Evolutionary conservation across 1,140 invertebrate genomes (phyloP).

Genomic region (Drosophila arizonae): DNA sequence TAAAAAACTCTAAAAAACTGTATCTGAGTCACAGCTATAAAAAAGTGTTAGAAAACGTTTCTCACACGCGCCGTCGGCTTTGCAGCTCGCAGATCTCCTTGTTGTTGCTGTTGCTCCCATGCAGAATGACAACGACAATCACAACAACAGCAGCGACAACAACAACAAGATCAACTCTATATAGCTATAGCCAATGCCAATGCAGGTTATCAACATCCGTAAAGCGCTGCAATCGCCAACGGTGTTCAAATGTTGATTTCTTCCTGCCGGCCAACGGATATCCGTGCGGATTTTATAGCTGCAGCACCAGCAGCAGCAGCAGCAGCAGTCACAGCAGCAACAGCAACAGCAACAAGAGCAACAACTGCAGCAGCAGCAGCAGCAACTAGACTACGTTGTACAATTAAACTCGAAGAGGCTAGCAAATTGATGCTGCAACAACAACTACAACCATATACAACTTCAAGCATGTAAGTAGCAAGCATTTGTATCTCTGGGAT

Average conservation of each 20-base stretch:
- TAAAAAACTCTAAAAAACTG: conserved; percentile 1
- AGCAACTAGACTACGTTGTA: conserved; percentile 46
- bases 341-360: no score
- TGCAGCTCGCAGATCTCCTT: conserved; percentile 14
- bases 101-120: conserved; percentile 40
- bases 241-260: conserved; percentile 80
- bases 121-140: conserved; percentile 59
- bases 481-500: conserved; percentile 37
- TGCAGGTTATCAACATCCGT: conserved; percentile 78
- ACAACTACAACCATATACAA: conserved; percentile 32
- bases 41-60: conserved; percentile 13
- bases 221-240: conserved; percentile 70
- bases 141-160: conserved; percentile 38
- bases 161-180: conserved; percentile 61
- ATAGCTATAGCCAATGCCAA: conserved; percentile 63
- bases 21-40: no score
- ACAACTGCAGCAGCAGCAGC: conserved; percentile 14
- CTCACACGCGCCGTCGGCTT: conserved; percentile 68
- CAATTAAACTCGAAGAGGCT: conserved; percentile 72
- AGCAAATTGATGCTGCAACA: conserved; percentile 69
- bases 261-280: conserved; percentile 79
- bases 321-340: conserved; percentile 2
- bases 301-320: conserved; percentile 54
- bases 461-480: conserved; percentile 66
- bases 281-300: conserved; percentile 77